phyloP scores from a whole-genome alignment of 2,888 invertebrate species.

The Penaeus monodon region DNA sequence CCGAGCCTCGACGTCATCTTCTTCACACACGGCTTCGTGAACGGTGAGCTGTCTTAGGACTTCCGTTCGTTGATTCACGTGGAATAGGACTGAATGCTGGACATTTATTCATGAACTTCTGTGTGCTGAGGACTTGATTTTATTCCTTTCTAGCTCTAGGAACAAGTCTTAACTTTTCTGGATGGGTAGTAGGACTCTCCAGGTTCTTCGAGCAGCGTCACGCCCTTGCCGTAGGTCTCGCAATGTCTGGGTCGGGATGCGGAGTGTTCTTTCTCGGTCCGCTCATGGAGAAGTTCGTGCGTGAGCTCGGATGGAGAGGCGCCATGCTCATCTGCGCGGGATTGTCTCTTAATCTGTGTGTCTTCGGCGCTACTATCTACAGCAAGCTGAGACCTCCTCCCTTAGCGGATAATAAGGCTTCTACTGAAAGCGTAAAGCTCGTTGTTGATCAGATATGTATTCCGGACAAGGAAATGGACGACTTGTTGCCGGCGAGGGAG shows the following conservation, averaged over 20 bases:
- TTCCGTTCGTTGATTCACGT: too few species aligned
- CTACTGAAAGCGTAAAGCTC: not conserved
- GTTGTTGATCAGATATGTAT: not conserved
- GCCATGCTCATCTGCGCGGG: constrained; percentile 66
- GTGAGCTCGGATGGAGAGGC: constrained; percentile 66
- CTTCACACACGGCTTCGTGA: constrained; percentile 73
- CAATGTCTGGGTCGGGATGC: constrained; percentile 66
- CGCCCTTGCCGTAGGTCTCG: constrained; percentile 65
- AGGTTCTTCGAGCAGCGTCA: constrained; percentile 65
- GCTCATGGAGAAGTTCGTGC: constrained; percentile 59
- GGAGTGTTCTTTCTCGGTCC: constrained; percentile 66
- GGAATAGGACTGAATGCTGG: too few species aligned
- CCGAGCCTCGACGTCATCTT: constrained; percentile 72
- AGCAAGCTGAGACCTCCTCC: constrained; percentile 13
- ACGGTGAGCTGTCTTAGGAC: constrained; percentile 69
- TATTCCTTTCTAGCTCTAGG: constrained; percentile 65
- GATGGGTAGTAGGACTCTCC: constrained; percentile 66
- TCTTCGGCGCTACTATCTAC: constrained; percentile 65
- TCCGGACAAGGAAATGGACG: too few species aligned
- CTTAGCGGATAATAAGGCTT: not conserved
- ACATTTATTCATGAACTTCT: not conserved
- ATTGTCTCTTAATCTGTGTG: constrained; percentile 65
- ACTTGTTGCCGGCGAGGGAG: too few species aligned
- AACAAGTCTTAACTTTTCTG: constrained; percentile 66
- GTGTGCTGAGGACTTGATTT: not conserved